Evolutionary conservation across 2,888 invertebrate genomes (phyloP), one percentile per base, ranked within the genome.

Genomic region (Eurois occulta): DNA sequence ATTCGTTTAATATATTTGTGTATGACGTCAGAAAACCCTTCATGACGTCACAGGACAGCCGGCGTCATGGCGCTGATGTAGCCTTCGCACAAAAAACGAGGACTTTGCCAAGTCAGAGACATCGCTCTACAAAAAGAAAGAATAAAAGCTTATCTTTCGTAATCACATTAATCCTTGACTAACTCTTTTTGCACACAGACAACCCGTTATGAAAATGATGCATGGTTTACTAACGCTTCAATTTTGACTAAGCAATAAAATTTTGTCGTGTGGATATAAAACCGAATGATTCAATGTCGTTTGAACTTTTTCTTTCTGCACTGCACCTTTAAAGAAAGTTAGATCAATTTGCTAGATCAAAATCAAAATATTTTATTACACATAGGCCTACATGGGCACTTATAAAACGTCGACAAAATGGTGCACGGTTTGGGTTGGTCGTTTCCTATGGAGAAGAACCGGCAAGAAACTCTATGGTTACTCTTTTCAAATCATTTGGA

Each of bases 31-130:
- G 52, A 65, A 16, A 73, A 70, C 81, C 74, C 84, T 76, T 85
- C 60, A 68, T 81, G 82, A 79, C 78, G 87, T 85, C 72, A 87
- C 38, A 84, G 81, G 85, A 67, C 81, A 81, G 58, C 28, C 85
- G 65, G 83, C 83, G 60, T 85, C 71, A 81, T 81, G 76, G 43
- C 76, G 46, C 82, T 83, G 81, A 72, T 75, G 71, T 71, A 62
- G 55, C 62, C 35, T 60, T 65, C 67, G 62, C 55, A 72, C 69
- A 81, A 81, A 85, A 72, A 72, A 73, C 81, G 69, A 65, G 60
- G n/a, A 70, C 62, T 76, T 66, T 81, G 69, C 71, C 83, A 85
- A 83, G 46, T 75, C 48, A 66, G 66, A 68, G 48, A 72, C 65
- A 48, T 81, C 65, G 55, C 72, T 65, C 74, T 64, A 72, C 68